Percentiles rank a stretch among this genome's conserved stretches.
Conservation (phyloP, 2,888 invertebrate species). For the Clistopyga incitator region DNA sequence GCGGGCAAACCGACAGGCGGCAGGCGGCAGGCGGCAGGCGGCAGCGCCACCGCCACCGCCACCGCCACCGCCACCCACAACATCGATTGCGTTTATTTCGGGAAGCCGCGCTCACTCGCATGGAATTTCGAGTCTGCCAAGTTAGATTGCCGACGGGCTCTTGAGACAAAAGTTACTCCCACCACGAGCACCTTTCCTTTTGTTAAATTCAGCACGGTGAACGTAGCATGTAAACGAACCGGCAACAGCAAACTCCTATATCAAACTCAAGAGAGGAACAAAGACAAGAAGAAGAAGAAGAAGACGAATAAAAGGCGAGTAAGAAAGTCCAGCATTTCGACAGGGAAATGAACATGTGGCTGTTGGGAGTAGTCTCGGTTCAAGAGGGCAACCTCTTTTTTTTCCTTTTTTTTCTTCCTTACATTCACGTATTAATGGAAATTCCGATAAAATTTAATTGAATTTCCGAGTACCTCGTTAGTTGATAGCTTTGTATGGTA, state of each 20-base stretch:
- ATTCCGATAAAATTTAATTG: slow-evolving; percentile 65
- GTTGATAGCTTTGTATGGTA: slow-evolving; percentile 68
- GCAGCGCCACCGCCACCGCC: slow-evolving; percentile 25
- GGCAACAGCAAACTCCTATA: neutral
- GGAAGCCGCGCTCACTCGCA: slow-evolving; percentile 40
- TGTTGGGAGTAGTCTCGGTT: neutral
- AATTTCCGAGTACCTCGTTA: slow-evolving; percentile 63
- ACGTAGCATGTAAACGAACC: slow-evolving; percentile 11
- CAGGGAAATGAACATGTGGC: slow-evolving; percentile 22
- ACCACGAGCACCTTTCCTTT: slow-evolving; percentile 11
- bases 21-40: no score
- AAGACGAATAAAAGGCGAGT: neutral
- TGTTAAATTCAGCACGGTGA: slow-evolving; percentile 45
- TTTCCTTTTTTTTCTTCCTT: no score
- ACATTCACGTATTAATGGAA: slow-evolving; percentile 25
- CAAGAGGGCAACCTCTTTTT: slow-evolving; percentile 2
- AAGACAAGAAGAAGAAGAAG: neutral
- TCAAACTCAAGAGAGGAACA: neutral
- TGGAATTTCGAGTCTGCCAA: slow-evolving; percentile 67
- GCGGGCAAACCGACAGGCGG: slow-evolving; percentile 1
- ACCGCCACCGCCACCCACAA: slow-evolving; percentile 31
- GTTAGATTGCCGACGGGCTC: slow-evolving; percentile 68
- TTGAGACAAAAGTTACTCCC: slow-evolving; percentile 69
- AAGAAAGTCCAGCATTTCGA: slow-evolving; percentile 30
- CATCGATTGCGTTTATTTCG: slow-evolving; percentile 59